Base-by-base conservation (phyloP, 2,797 vertebrate genomes). In the Pampus argenteus region DNA sequence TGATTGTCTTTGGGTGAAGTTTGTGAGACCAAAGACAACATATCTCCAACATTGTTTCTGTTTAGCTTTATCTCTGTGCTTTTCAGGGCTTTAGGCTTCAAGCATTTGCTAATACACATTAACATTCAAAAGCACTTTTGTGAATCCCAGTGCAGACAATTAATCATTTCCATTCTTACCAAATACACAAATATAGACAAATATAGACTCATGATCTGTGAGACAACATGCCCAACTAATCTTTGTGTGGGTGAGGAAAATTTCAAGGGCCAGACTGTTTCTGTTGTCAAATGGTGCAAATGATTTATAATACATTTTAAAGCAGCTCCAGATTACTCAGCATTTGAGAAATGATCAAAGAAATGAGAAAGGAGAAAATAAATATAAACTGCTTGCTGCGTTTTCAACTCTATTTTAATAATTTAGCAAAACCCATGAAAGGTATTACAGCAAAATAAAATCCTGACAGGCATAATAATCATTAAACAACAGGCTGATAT, bases 61-160 rank as follows among this genome's bases (percentile, higher is more conserved):
- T 10, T 45, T 23, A 9, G 4, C 31, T 20, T 23, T 0, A 63
- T 61, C 14, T 15, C 2, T 20, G 11, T 7, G 23, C 17, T 31
- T 40, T 81, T 89, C 88, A 89, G 87, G 84, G 91, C 83, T 81
- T 88, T 82, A 89, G 79, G 82, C 81, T 88, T 81, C 80, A 83
- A 83, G 79, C 71, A 74, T 79, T 31, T 31, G 29, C 29, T 9
- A 9, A 31, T 31, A 31, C 5, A 6, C 26, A 31, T 31, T 31
- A 31, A 15, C 2, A 18, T 51, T 44, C 8, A 25, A 54, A 52
- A 25, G 17, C 5, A 9, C 18, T 17, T 54, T 36, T 61, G 8
- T 18, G 10, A 54, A 17, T 6, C 29, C 29, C 7, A 31, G 7
- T n/a, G 36, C 25, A 64, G n/a, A 20, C 17, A 51, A 22, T 51